Evolutionary conservation across 2,888 invertebrate genomes (phyloP), one percentile per base, ranked within the genome.

Genomic region (Alitta virens): DNA sequence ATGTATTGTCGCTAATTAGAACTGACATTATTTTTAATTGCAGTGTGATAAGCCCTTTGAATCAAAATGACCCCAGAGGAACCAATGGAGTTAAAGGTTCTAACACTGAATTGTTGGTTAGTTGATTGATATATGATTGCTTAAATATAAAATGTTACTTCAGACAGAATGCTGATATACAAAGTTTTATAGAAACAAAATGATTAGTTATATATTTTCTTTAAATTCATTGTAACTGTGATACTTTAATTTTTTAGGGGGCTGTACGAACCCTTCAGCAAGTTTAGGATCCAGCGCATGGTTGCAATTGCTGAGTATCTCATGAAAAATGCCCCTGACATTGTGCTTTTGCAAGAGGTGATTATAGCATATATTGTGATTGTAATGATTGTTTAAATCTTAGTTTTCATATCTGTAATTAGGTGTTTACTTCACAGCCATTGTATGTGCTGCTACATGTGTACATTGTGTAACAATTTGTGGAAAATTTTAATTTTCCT

Each of bases 81-180:
- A 46, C 21, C 46, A 12, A 16, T 46, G n/a, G 21, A n/a, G n/a
- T 46, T 46, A 46, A 46, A 16, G 46, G 46, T 46, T n/a, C n/a
- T 46, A 7, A 46, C 46, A n/a, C 46, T 46, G 46, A 46, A 46
- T n/a, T 46, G 46, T 46, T 46, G 46, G 46, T 46, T 5, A 46
- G 46, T 46, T 18, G n/a, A 16, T n/a, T 18, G 46, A n/a, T 46
- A n/a, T 18, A 7, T 46, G n/a, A 18, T 12, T 5, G n/a, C 21
- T n/a, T 16, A 46, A 12, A 16, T 18, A 5, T 9, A 46, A 9
- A n/a, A n/a, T 18, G 21, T 46, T 33, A 33, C 33, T 12, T 33
- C 33, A 33, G 7, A 5, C 33, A 33, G 33, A 33, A 33, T 33
- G 7, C 33, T 33, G 9, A 46, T 3, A 46, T 21, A 5, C 46